These are phyloP conservation scores for Heliothis subflexa DNA, from an alignment of 1,140 invertebrate species.

Conservation along the genomic window DNA sequence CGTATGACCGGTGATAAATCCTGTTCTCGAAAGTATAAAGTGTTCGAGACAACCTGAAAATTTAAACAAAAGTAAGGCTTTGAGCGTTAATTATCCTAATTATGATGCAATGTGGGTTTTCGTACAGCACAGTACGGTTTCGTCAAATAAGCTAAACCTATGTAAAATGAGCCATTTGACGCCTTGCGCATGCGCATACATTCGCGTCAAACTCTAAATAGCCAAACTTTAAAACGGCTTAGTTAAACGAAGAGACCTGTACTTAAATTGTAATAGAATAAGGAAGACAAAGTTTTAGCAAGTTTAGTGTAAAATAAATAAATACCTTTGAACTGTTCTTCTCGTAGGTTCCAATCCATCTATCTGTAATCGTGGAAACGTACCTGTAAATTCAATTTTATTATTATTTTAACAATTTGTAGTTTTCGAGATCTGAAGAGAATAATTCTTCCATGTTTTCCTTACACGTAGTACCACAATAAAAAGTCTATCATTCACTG, in stretches of 20 bases:
- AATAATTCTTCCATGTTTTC: background rate
- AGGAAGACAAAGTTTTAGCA: no score
- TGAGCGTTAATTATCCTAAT: no score
- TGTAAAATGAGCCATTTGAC: no score
- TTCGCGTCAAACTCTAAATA: no score
- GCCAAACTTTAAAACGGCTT: no score
- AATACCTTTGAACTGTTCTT: constrained; percentile 56
- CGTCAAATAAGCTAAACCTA: no score
- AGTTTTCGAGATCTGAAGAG: background rate
- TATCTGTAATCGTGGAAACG: constrained; percentile 61
- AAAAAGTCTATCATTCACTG: no score
- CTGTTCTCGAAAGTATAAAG: constrained; percentile 64
- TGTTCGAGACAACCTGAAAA: constrained; percentile 63
- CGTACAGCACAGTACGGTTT: no score
- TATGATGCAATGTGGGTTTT: no score
- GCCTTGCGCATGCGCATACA: background rate
- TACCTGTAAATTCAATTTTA: constrained; percentile 57
- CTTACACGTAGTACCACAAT: background rate
- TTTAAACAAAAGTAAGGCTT: background rate
- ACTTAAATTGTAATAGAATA: background rate
- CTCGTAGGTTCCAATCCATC: constrained; percentile 67
- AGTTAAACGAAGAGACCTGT: background rate
- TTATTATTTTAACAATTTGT: background rate
- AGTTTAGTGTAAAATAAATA: background rate
- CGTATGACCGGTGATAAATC: constrained; percentile 68